Evolutionary conservation across 2,797 vertebrate species (phyloP).

Genomic region (Salmo trutta): DNA sequence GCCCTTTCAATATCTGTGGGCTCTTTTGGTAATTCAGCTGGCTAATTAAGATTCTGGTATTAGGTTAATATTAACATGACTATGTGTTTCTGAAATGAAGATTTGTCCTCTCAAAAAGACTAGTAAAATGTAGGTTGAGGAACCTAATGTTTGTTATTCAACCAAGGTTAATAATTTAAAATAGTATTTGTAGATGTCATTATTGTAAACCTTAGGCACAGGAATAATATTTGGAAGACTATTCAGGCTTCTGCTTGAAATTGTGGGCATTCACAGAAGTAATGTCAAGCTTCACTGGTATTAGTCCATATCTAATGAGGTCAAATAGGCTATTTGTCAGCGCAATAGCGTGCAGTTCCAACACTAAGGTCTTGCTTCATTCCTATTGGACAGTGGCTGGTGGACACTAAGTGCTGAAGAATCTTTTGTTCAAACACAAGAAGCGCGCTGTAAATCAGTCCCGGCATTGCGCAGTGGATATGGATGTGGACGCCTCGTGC

Average conservation of each 20-base stretch:
- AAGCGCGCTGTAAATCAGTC: constrained; percentile 44
- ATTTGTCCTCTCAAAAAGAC: neutral
- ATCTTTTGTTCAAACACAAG: constrained; percentile 35
- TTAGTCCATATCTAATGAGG: too few relatives aligned
- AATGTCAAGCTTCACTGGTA: neutral
- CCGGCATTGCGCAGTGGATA: constrained; percentile 52
- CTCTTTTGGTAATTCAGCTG: neutral
- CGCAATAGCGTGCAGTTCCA: neutral
- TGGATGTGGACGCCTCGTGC: constrained; percentile 66
- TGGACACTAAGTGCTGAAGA: constrained; percentile 42
- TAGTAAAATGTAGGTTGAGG: neutral
- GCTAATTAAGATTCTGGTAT: neutral
- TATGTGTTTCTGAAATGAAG: neutral
- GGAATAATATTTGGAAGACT: neutral
- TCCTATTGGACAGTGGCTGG: constrained; percentile 58
- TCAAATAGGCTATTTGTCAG: neutral
- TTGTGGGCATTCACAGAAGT: neutral
- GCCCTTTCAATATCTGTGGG: neutral
- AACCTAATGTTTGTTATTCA: neutral
- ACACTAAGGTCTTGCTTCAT: neutral
- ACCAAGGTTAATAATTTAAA: neutral
- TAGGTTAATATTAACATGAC: neutral
- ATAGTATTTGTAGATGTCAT: neutral
- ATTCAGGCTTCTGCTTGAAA: neutral
- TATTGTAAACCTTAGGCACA: neutral